phyloP scores from a whole-genome alignment of 2,888 invertebrate genomes.

The Silvanus unidentatus region DNA sequence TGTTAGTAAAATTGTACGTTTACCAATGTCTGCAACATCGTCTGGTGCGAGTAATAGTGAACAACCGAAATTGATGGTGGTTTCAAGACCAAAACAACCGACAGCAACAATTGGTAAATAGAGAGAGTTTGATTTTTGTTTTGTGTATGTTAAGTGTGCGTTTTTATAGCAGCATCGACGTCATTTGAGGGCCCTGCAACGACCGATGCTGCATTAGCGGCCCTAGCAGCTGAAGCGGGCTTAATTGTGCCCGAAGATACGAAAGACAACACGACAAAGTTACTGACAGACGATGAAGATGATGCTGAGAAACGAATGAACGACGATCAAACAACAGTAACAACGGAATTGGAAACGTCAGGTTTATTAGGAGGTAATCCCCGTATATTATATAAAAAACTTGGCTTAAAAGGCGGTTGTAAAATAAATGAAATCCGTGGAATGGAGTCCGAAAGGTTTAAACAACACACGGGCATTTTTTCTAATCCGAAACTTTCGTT shows the following conservation, averaged over 20 bases:
- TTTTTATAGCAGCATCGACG: slow-evolving; percentile 43
- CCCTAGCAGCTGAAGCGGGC: slow-evolving; percentile 58
- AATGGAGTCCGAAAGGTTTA: too few species aligned
- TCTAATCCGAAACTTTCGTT: too few species aligned
- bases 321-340: slow-evolving; percentile 15
- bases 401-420: slow-evolving; percentile 38
- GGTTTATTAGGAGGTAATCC: slow-evolving; percentile 35
- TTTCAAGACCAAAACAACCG: slow-evolving; percentile 51
- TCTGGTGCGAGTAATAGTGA: slow-evolving; percentile 31
- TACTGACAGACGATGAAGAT: slow-evolving; percentile 18
- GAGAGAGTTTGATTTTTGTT: background rate
- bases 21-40: slow-evolving; percentile 39
- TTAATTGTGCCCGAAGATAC: slow-evolving; percentile 50
- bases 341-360: slow-evolving; percentile 17
- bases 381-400: slow-evolving; percentile 1
- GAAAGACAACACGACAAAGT: slow-evolving; percentile 19
- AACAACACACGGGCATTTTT: too few species aligned
- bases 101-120: slow-evolving; percentile 49
- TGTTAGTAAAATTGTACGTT: slow-evolving; percentile 40
- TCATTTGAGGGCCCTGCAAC: slow-evolving; percentile 55
- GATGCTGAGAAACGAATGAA: slow-evolving; percentile 15
- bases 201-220: slow-evolving; percentile 57
- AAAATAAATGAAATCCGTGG: too few species aligned
- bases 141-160: background rate
- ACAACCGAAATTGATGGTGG: slow-evolving; percentile 48